Base-by-base conservation (phyloP, 2,113 vertebrate species). In the Coracopsis vasa region DNA sequence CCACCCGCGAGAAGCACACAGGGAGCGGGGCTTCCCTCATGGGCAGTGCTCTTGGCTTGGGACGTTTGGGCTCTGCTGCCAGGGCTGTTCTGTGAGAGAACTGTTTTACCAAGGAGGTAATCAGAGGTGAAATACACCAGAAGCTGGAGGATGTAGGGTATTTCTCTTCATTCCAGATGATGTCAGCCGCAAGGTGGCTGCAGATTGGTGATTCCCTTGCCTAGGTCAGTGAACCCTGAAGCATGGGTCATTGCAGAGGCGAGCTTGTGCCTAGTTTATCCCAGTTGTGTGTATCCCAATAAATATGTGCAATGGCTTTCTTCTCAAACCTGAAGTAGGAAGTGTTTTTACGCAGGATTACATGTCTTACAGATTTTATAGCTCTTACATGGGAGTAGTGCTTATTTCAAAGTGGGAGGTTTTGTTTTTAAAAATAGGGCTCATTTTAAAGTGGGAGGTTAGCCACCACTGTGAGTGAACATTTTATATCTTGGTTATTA, bases 131-230 rank as follows among this genome's bases (percentile, higher is more conserved):
- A 45, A 45, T 29, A 21, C 1, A 8, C 21, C 7, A 48, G 65
- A 75, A 73, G 11, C 18, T 48, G 75, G 29, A 29, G 29, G 24
- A 80, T 35, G 23, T 10, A 31, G 7, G 25, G 4, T 65, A 8
- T 51, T 72, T 51, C 4, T 29, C 41, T n/a, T 45, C 31, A 18
- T n/a, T 72, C 33, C 48, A 20, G 27, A 18, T 18, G 13, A 28
- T 75, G 66, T 72, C 42, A 77, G 80, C 83, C 83, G 29, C 86
- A 23, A 54, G 83, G 88, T 67, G 92, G 80, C 92, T 94, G 66
- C 66, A 48, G 48, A 1, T 13, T 7, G 37, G 13, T 39, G 8
- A 2, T 15, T 86, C 48, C 42, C 12, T 62, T 67, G 31, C 18
- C 24, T 17, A 2, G 20, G 39, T 7, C 8, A 45, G 41, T 7